phyloP scores from a whole-genome alignment of 2,113 vertebrate species.

The Forbesichthys papilliferus region DNA sequence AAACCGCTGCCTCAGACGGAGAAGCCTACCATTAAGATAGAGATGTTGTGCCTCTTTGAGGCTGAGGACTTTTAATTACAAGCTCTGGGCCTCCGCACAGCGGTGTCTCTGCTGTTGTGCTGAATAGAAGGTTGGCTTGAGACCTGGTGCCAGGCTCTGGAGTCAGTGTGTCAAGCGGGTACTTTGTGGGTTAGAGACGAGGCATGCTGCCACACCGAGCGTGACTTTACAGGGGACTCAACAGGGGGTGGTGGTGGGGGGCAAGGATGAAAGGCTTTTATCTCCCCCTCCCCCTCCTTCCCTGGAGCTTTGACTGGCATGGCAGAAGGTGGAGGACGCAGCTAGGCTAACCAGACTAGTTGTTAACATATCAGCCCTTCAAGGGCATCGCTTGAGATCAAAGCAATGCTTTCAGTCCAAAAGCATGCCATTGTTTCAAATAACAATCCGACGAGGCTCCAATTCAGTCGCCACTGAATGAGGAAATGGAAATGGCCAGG shows the following conservation, averaged over 20 bases:
- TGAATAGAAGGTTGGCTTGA: constrained; percentile 71
- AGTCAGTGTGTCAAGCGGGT: constrained; percentile 57
- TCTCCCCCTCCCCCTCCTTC: constrained; percentile 35
- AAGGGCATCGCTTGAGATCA: constrained; percentile 68
- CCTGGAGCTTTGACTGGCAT: constrained; percentile 50
- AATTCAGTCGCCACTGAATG: constrained; percentile 67
- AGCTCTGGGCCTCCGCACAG: constrained; percentile 54
- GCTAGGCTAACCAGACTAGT: constrained; percentile 56
- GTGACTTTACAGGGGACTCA: constrained; percentile 51
- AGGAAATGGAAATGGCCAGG: constrained; percentile 62
- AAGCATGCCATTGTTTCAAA: constrained; percentile 64
- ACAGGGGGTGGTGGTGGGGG: constrained; percentile 34
- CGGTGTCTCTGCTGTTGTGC: constrained; percentile 64
- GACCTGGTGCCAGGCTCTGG: constrained; percentile 67
- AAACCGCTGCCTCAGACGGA: constrained; percentile 66
- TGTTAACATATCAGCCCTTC: constrained; percentile 72
- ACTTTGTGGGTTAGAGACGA: constrained; percentile 60
- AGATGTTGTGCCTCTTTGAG: constrained; percentile 72
- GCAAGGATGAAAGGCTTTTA: constrained; percentile 57
- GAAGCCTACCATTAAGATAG: constrained; percentile 73
- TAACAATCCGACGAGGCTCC: constrained; percentile 65
- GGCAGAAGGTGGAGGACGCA: constrained; percentile 58
- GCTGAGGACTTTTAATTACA: constrained; percentile 75
- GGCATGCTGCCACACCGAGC: constrained; percentile 45
- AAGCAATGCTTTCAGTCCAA: constrained; percentile 63